Evolutionary conservation across 1,140 invertebrate genomes (phyloP), one percentile per base, ranked within the genome.

Genomic region (Drosophila bipectinata): DNA sequence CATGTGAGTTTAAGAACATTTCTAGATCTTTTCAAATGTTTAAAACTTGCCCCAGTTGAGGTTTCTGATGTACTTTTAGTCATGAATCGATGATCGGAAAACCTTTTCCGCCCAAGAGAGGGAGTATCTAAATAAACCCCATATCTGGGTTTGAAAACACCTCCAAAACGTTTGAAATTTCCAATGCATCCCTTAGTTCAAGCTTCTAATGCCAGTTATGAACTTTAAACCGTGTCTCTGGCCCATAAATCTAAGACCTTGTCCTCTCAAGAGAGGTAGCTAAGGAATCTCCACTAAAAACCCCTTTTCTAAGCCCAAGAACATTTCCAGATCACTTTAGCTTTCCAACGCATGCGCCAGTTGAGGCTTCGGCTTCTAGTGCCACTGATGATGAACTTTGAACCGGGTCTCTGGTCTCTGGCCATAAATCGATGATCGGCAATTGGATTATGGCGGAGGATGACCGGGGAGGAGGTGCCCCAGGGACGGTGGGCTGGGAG

Each of bases 371-470:
- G 15, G 45, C 32, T 49, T 39, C 24, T 15, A 30, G 6, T 30
- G 45, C 12, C 34, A 21, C 21, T 21, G 21, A 41, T 51, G 24
- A 15, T 32, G 47, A 64, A 67, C 44, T 32, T 47, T 18, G 41
- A 8, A 18, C 21, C 14, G n/a, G 54, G 45, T 10, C 59, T 56
- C 54, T 54, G 51, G 18, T n/a, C 59, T 56, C 54, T 54, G 51
- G 14, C 41, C 55, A 59, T 53, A 78, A 81, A 78, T 78, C 79
- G 79, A 82, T 82, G 73, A 81, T 77, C 79, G 58, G 68, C 68
- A 78, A 78, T 82, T 82, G 79, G 79, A 82, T 82, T 82, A 79
- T 78, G 41, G 41, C 53, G 44, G 67, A 39, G 14, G 41, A 44
- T 44, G 41, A 15, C 63, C 26, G 14, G 18, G 30, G 21, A 37